Conservation (phyloP, 2,113 vertebrate genomes). For the Pituophis catenifer region DNA sequence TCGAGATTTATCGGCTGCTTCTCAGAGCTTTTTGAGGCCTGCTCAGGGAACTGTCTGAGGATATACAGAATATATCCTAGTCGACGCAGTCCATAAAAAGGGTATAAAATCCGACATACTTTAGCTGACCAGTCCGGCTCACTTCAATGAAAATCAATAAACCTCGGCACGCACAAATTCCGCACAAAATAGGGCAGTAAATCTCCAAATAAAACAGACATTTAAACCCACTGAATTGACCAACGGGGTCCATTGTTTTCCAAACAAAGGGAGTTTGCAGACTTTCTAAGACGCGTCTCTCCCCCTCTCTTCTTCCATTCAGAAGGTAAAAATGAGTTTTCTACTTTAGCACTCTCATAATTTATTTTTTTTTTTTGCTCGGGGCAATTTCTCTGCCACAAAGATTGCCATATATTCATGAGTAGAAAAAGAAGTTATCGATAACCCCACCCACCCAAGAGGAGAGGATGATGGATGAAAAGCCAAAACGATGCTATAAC, state of each 20-base stretch:
- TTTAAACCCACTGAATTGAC: conserved; percentile 35
- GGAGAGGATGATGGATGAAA: background rate
- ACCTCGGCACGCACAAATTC: background rate
- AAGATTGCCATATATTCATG: conserved; percentile 1
- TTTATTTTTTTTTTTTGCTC: background rate
- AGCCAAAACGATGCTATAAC: background rate
- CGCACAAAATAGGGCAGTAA: background rate
- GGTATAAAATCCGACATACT: conserved; percentile 30
- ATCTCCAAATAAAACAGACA: conserved; percentile 48
- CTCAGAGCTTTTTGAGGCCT: background rate
- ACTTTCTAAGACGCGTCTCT: conserved; percentile 13
- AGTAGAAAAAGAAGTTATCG: background rate
- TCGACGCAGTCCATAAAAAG: background rate
- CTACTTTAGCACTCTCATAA: background rate
- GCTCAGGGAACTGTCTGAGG: background rate
- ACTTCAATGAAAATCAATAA: background rate
- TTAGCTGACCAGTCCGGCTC: background rate
- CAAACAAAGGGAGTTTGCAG: conserved; percentile 16
- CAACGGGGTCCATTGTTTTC: conserved; percentile 32
- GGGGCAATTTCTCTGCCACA: fast-evolving
- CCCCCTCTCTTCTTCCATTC: background rate
- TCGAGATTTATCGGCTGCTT: background rate
- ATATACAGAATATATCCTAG: background rate
- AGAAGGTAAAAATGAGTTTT: background rate
- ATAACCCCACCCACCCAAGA: background rate